Base-by-base conservation (phyloP, 2,797 vertebrate genomes). In the Galago senegalensis region DNA sequence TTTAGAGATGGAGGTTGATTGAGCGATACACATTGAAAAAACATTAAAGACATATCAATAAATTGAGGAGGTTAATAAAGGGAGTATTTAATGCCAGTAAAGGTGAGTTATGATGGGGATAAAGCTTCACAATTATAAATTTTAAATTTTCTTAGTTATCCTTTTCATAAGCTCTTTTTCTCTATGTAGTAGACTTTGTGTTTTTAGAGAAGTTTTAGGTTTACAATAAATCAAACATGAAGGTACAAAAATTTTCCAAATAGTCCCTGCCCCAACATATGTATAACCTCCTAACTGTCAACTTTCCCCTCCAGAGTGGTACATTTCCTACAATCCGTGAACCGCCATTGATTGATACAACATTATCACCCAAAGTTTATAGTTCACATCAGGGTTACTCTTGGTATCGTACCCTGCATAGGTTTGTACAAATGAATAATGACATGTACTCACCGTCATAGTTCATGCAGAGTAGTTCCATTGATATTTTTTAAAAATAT, bases 1-100 rank as follows among this genome's bases (percentile, higher is more conserved):
- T 93, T 86, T 91, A 85, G 72, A 94, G 9, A 63, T 60, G 34
- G 9, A 40, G 13, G 12, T 29, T 92, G 70, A 84, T 82, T 58
- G 72, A 75, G 31, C 81, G 40, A 83, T 60, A n/a, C 17, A 12
- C n/a, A 76, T 40, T 85, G 75, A 20, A 73, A 88, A 88, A 49
- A 43, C 25, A 73, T 53, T 53, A 49, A 82, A 60, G 88, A 58
- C 18, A 56, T n/a, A n/a, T 16, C 65, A n/a, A n/a, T 31, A 20
- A 69, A 89, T 31, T 65, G 63, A 37, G 61, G n/a, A 72, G 7
- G 21, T 61, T 92, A 84, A 58, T 88, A 65, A 83, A 75, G 34
- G 75, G 46, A 89, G 85, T 89, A 60, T 12, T 49, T 76, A 75
- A 56, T 83, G 16, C 7, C 37, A 95, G 13, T 75, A 65, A 34